Evolutionary conservation across 2,113 vertebrate species (phyloP).

Genomic region (Gorilla gorilla): DNA sequence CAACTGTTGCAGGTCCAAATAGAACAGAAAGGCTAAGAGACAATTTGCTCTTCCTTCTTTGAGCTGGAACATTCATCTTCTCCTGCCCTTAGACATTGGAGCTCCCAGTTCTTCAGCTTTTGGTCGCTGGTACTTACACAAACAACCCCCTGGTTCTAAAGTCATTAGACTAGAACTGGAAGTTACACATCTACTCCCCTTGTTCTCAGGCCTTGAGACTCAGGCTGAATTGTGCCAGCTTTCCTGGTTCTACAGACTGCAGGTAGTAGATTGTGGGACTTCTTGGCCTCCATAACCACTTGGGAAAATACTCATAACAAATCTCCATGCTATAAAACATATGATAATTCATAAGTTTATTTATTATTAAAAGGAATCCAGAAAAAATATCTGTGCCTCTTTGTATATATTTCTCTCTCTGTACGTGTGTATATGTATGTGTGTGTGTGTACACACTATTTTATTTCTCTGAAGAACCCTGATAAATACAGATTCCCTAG

Average conservation of each 20-base stretch:
- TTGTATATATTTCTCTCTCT: background rate
- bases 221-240: background rate
- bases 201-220: background rate
- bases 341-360: too few relatives aligned
- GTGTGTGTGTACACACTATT: background rate
- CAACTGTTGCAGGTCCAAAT: background rate
- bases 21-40: background rate
- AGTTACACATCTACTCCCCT: background rate
- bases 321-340: background rate
- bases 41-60: background rate
- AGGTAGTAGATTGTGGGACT: background rate
- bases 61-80: background rate
- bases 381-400: too few relatives aligned
- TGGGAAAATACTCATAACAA: background rate
- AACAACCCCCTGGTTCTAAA: background rate
- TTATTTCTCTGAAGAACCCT: background rate
- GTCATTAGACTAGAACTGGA: too few relatives aligned
- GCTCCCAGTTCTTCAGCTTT: background rate
- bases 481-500: background rate
- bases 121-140: background rate
- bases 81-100: background rate
- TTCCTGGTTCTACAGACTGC: background rate
- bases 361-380: too few relatives aligned
- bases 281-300: background rate
- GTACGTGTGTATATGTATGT: background rate